Conservation (phyloP, 1,140 invertebrate genomes). For the Pogonus chalceus region DNA sequence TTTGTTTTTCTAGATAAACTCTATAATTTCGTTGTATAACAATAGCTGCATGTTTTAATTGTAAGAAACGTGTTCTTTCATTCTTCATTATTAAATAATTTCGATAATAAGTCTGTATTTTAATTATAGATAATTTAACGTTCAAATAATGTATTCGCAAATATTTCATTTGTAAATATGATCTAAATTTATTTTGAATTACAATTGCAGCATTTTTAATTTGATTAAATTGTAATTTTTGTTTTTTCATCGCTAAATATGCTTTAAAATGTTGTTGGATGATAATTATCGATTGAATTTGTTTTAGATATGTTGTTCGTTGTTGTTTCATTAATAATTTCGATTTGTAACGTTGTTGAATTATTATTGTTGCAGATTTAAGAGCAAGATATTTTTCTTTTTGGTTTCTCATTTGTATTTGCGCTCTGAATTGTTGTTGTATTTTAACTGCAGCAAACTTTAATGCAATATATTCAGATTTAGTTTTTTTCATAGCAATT, state of each 20-base stretch:
- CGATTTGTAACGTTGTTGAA: slow-evolving; percentile 30
- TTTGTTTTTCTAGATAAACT: no score
- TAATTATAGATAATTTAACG: slow-evolving; percentile 23
- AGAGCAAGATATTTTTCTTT: slow-evolving; percentile 29
- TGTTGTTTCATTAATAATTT: neutral
- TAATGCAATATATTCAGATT: slow-evolving; percentile 27
- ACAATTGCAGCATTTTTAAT: slow-evolving; percentile 18
- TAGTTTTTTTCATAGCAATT: slow-evolving; percentile 14
- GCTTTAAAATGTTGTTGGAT: neutral
- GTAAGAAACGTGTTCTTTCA: slow-evolving; percentile 25
- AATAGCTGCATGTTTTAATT: slow-evolving; percentile 23
- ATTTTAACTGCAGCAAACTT: slow-evolving; percentile 26
- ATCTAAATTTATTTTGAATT: slow-evolving; percentile 25
- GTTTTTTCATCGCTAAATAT: slow-evolving; percentile 3
- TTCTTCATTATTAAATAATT: slow-evolving; percentile 11
- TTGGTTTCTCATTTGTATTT: slow-evolving; percentile 10
- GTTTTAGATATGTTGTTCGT: slow-evolving; percentile 24
- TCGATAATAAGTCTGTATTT: slow-evolving; percentile 29
- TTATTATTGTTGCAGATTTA: slow-evolving; percentile 27
- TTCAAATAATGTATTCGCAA: slow-evolving; percentile 25
- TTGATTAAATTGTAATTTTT: slow-evolving; percentile 11
- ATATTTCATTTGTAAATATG: slow-evolving; percentile 20
- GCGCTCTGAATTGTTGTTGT: slow-evolving; percentile 25
- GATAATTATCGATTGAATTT: slow-evolving; percentile 20
- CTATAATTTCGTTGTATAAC: slow-evolving; percentile 31